Conservation (phyloP, 2,113 vertebrate species). For the Aramus guarauna region DNA sequence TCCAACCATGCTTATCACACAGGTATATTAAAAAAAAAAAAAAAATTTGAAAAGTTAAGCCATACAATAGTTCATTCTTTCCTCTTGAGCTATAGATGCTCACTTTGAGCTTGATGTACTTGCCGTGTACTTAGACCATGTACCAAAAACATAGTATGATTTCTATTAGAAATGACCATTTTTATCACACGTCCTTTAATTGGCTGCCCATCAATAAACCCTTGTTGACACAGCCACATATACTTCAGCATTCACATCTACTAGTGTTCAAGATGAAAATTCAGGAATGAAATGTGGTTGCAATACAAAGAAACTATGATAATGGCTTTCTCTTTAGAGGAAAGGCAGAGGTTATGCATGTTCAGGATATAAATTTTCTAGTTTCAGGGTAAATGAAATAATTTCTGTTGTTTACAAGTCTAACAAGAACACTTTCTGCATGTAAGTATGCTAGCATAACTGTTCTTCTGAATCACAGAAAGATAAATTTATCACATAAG, state of each 20-base stretch:
- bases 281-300: neutral
- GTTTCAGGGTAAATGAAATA: neutral
- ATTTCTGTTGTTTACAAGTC: neutral
- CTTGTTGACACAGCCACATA: neutral
- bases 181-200: neutral
- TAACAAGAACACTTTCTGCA: neutral
- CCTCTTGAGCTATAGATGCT: neutral
- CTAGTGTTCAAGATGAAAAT: neutral
- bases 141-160: neutral
- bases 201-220: neutral
- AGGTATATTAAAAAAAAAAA: neutral
- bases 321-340: neutral
- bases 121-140: neutral
- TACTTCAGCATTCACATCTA: neutral
- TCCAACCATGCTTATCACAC: neutral
- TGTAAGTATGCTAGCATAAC: neutral
- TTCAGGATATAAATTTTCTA: neutral
- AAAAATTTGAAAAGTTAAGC: neutral
- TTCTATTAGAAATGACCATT: neutral
- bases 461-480: neutral
- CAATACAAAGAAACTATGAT: neutral
- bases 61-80: neutral
- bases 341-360: neutral
- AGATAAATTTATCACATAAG: neutral
- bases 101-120: neutral